These are phyloP conservation scores for Tetrax tetrax DNA, from an alignment of 2,113 vertebrate genomes.

Conservation along the genomic window DNA sequence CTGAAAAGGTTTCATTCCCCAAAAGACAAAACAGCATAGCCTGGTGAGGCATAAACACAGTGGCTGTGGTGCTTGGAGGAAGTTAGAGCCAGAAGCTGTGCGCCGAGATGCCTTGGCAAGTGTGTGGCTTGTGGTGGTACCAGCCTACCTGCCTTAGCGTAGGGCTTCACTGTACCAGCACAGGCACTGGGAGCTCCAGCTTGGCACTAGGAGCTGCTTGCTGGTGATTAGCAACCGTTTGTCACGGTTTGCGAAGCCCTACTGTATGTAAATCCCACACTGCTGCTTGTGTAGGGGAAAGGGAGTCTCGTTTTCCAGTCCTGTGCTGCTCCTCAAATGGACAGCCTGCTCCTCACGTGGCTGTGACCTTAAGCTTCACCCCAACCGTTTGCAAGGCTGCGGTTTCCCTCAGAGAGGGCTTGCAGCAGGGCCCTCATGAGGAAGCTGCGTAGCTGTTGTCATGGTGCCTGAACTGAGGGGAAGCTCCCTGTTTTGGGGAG, in stretches of 20 bases:
- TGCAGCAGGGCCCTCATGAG: neutral
- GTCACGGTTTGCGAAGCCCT: neutral
- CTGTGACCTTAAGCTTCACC: neutral
- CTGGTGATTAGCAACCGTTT: neutral
- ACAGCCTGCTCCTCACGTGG: fast-evolving
- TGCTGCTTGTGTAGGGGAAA: neutral
- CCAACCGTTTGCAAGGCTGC: fast-evolving
- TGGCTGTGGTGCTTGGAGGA: neutral
- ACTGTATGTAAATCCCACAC: neutral
- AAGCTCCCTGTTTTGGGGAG: neutral
- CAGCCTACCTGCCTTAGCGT: neutral
- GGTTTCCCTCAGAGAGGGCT: neutral
- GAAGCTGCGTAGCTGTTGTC: neutral
- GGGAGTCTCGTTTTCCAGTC: neutral
- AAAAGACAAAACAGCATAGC: neutral
- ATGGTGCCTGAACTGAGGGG: neutral
- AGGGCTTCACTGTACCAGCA: neutral
- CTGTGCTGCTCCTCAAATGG: neutral
- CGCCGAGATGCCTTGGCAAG: too few relatives aligned
- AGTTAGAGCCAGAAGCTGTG: neutral
- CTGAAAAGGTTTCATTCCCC: neutral
- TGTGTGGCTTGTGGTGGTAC: neutral
- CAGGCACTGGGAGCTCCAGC: neutral
- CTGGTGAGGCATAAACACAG: neutral
- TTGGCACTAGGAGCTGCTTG: neutral